Evolutionary conservation across 2,888 invertebrate genomes (phyloP), one percentile per base, ranked within the genome.

Genomic region (Smittia sp.): DNA sequence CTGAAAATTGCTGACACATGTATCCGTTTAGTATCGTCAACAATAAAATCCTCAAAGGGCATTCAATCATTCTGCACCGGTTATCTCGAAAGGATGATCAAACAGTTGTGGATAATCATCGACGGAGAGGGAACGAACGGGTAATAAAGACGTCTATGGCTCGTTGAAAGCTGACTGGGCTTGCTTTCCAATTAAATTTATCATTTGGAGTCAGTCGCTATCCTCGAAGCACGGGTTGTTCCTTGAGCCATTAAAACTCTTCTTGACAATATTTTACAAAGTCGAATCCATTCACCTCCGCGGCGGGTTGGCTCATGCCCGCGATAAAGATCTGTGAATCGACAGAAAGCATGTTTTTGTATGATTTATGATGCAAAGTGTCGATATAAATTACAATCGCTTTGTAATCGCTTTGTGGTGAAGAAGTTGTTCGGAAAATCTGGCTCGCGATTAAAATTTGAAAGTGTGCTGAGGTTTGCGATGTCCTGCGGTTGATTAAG

Each of bases 1-100:
- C 27, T 25, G 38, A 62, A 62, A 72, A 72, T 72, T 72, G 72
- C 62, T 62, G 72, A 72, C 72, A 72, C 72, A 72, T 72, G 72
- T 72, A 62, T n/a, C 39, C 72, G 38, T 72, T 72, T 72, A 72
- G 38, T 62, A 39, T 22, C 22, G 13, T 25, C 7, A 63, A 63
- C 25, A 63, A 63, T 63, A 25, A 58, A 58, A 22, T 58, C 58
- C 22, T 58, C 58, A 54, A 62, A 70, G 58, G 54, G 54, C 22
- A 20, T 18, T 58, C 22, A 46, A 58, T 58, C 62, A 24, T 38
- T n/a, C 27, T 27, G 54, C 27, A n/a, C 27, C 18, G 27, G 11
- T 24, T 62, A 72, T 58, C 58, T 58, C 11, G 9, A 39, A 58
- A 72, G 58, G 72, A 72, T 72, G 25, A 72, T 72, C 62, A 38